Conservation (phyloP, 2,113 vertebrate species). For the Arvicanthis niloticus region DNA sequence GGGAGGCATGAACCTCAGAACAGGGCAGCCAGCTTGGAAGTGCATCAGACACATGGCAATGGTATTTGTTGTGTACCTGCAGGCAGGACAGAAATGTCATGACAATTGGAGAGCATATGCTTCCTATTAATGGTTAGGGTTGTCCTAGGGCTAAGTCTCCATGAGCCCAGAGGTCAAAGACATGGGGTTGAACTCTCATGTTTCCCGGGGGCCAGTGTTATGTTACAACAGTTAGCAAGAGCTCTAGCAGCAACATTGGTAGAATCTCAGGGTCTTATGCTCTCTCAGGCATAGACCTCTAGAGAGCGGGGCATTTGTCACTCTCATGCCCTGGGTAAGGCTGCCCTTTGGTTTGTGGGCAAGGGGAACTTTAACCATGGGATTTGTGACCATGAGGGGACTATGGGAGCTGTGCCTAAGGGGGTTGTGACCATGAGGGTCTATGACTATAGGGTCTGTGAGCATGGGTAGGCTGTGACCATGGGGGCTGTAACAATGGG, state of each 20-base stretch:
- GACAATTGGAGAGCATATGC: neutral
- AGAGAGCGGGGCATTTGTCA: fast-evolving
- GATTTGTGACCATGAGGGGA: neutral
- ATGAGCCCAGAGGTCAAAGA: neutral
- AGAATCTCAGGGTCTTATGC: neutral
- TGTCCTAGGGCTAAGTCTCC: neutral
- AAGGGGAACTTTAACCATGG: neutral
- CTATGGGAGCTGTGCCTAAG: neutral
- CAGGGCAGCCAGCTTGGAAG: neutral
- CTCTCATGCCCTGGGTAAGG: neutral
- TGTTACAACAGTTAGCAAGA: neutral
- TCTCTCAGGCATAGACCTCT: neutral
- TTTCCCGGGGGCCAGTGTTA: too few relatives aligned
- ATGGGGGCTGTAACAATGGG: neutral
- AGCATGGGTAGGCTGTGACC: neutral
- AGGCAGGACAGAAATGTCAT: neutral
- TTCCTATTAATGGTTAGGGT: too few relatives aligned
- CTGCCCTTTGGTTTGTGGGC: neutral
- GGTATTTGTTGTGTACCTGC: neutral
- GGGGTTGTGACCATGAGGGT: too few relatives aligned
- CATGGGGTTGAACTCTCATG: too few relatives aligned
- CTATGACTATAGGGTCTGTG: neutral
- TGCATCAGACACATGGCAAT: neutral
- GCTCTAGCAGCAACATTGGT: neutral
- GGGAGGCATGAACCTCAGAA: neutral